phyloP scores from a whole-genome alignment of 2,888 invertebrate genomes.

The Ectemnius cavifrons region DNA sequence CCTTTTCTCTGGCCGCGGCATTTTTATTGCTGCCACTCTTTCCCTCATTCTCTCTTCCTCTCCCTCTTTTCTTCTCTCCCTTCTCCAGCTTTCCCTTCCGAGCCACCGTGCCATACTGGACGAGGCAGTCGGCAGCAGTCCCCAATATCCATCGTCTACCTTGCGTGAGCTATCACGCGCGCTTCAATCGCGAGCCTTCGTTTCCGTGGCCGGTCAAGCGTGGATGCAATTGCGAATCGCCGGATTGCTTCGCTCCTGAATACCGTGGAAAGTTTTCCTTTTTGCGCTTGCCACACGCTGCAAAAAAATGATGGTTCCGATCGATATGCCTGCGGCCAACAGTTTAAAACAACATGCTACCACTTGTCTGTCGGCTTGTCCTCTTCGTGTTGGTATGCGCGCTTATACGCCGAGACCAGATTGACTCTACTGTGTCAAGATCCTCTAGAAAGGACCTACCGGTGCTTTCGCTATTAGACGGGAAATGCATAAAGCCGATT shows the following conservation, averaged over 20 bases:
- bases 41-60: no score
- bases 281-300: background rate
- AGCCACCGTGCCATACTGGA: constrained; percentile 49
- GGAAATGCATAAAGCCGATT: constrained; percentile 21
- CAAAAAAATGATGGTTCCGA: no score
- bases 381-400: no score
- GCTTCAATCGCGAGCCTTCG: constrained; percentile 44
- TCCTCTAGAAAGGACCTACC: background rate
- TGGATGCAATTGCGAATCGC: constrained; percentile 43
- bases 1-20: constrained; percentile 56
- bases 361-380: no score
- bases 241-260: constrained; percentile 20
- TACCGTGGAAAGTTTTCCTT: constrained; percentile 22
- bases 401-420: no score
- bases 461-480: constrained; percentile 34
- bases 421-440: background rate
- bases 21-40: constrained; percentile 59
- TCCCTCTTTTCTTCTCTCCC: no score
- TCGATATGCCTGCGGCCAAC: no score
- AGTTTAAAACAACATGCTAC: no score
- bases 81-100: constrained; percentile 3
- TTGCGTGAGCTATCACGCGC: constrained; percentile 22
- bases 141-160: constrained; percentile 55
- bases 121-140: constrained; percentile 26
- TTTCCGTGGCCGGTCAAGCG: constrained; percentile 51